Conservation (phyloP, 2,113 vertebrate species). For the Caranx melampygus region DNA sequence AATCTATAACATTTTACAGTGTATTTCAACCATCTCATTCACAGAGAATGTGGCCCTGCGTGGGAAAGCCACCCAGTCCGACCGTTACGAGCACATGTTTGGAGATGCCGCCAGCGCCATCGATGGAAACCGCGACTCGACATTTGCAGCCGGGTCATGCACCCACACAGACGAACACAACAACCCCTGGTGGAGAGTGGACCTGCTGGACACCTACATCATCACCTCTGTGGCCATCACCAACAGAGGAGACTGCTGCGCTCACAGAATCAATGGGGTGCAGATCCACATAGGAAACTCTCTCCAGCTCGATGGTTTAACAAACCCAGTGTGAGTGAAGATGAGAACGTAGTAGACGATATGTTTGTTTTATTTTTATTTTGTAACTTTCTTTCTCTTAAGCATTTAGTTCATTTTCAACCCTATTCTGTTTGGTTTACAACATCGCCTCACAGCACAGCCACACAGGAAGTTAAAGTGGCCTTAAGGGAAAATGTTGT, state of each 20-base stretch:
- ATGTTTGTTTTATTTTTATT: too few relatives aligned
- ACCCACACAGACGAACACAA: neutral
- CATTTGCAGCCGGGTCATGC: fast-evolving
- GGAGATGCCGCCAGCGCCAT: constrained; percentile 31
- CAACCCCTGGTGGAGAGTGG: constrained; percentile 64
- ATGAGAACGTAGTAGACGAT: too few relatives aligned
- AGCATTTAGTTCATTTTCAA: too few relatives aligned
- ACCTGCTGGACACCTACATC: constrained; percentile 51
- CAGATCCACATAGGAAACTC: constrained; percentile 47
- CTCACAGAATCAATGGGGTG: neutral
- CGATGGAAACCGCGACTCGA: constrained; percentile 28
- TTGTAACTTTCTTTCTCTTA: too few relatives aligned
- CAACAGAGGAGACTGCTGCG: constrained; percentile 56
- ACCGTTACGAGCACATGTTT: fast-evolving
- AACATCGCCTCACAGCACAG: too few relatives aligned
- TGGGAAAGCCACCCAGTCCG: constrained; percentile 44
- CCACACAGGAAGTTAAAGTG: too few relatives aligned
- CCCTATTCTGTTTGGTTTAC: too few relatives aligned
- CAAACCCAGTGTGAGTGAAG: constrained; percentile 44
- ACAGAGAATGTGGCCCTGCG: constrained; percentile 62
- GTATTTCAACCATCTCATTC: neutral
- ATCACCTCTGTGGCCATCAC: constrained; percentile 50
- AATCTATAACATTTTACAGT: neutral
- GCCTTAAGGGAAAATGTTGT: too few relatives aligned
- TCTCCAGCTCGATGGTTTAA: fast-evolving